These are phyloP conservation scores for Craniophora ligustri DNA, from an alignment of 2,888 invertebrate genomes.

Conservation along the genomic window DNA sequence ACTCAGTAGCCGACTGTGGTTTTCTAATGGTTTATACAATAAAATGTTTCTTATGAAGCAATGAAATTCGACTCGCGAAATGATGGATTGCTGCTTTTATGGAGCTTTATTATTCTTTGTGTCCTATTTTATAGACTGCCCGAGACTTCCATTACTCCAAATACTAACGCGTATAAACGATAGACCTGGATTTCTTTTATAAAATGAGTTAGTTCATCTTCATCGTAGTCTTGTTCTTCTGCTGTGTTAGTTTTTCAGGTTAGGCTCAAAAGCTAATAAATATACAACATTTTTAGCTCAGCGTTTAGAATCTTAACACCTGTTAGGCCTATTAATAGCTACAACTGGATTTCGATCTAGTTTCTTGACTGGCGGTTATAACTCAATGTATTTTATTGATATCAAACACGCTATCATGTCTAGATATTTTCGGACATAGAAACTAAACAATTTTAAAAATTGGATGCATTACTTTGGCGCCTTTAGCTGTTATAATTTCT, in stretches of 20 bases:
- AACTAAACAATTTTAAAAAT: constrained; percentile 17
- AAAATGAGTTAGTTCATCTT: no score
- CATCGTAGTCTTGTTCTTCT: no score
- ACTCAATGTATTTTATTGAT: constrained; percentile 38
- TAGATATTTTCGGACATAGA: constrained; percentile 12
- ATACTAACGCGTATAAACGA: background rate
- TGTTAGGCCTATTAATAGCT: constrained; percentile 13
- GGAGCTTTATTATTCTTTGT: background rate
- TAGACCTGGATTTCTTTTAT: background rate
- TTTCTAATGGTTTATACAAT: no score
- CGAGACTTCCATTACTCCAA: background rate
- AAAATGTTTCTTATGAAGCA: background rate
- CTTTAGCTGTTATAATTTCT: constrained; percentile 31
- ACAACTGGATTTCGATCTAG: constrained; percentile 29
- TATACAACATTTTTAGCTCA: no score
- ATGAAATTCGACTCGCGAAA: background rate
- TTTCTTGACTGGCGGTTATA: constrained; percentile 24
- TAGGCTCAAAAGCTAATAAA: background rate
- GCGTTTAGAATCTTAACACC: constrained; percentile 10
- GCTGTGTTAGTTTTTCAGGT: no score
- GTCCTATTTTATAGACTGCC: background rate
- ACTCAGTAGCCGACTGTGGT: no score
- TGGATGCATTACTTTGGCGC: constrained; percentile 17
- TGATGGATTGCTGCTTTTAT: background rate
- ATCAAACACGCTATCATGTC: constrained; percentile 33